Evolutionary conservation across 1,140 invertebrate genomes (phyloP).

Genomic region (Stenopsyche tienmushanensis): DNA sequence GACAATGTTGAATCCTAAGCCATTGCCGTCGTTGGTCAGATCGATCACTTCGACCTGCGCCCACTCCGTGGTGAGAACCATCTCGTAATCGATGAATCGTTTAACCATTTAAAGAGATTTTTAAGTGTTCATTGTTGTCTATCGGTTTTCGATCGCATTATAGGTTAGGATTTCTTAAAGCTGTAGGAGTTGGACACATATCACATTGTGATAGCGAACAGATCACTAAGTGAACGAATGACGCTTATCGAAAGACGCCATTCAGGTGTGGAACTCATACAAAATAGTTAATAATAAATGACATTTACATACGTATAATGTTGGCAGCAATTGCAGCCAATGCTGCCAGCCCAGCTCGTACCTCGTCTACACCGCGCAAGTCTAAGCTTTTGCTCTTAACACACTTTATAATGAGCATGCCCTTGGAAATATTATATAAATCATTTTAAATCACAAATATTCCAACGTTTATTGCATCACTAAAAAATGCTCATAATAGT

Average conservation of each 20-base stretch:
- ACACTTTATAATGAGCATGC: neutral
- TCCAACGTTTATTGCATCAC: no score
- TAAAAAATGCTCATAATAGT: no score
- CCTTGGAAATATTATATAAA: neutral
- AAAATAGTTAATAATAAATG: slow-evolving; percentile 42
- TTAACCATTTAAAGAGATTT: slow-evolving; percentile 36
- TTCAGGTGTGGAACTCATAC: slow-evolving; percentile 17
- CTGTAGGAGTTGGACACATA: neutral
- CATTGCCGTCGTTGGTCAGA: slow-evolving; percentile 79
- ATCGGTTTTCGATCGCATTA: neutral
- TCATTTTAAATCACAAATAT: neutral
- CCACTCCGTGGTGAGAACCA: slow-evolving; percentile 87
- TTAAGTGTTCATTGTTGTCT: neutral
- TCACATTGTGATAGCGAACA: neutral
- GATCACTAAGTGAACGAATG: slow-evolving; percentile 8
- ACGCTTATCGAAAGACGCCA: neutral
- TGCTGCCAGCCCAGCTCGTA: slow-evolving; percentile 1
- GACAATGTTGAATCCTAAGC: slow-evolving; percentile 88
- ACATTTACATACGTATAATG: slow-evolving; percentile 41
- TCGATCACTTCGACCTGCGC: slow-evolving; percentile 90
- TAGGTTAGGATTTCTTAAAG: slow-evolving; percentile 29
- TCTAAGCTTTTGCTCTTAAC: neutral
- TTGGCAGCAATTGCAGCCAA: slow-evolving; percentile 28
- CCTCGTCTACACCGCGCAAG: no score
- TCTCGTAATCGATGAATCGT: slow-evolving; percentile 42